Conservation (phyloP, 1,140 invertebrate genomes). For the Meloidogyne floridensis region DNA sequence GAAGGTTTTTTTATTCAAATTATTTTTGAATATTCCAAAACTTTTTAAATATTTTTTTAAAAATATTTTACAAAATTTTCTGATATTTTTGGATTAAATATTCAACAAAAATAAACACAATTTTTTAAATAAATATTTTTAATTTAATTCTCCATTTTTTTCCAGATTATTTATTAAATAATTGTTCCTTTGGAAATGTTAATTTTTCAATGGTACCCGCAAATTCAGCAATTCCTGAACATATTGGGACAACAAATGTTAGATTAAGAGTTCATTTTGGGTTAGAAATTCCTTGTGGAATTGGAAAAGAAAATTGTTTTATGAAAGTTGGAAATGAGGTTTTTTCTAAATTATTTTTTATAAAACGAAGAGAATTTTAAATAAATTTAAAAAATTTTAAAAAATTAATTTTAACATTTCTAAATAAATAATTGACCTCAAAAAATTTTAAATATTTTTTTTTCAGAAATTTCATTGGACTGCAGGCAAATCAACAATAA, state of each 20-base stretch:
- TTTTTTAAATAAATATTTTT: background rate
- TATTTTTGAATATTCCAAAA: background rate
- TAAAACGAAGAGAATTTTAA: no score
- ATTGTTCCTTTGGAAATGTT: conserved; percentile 37
- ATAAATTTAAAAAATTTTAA: background rate
- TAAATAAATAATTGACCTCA: background rate
- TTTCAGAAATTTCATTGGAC: conserved; percentile 37
- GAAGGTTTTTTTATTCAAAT: background rate
- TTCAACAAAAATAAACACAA: background rate
- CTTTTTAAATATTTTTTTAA: background rate
- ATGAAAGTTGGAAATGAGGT: conserved; percentile 39
- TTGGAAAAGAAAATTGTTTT: conserved; percentile 29
- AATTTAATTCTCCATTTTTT: background rate
- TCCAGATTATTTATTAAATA: conserved; percentile 19
- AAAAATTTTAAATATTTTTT: background rate
- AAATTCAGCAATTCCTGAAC: conserved; percentile 31
- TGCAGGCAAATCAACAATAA: conserved; percentile 16
- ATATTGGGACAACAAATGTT: conserved; percentile 32
- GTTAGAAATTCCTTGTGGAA: conserved; percentile 25
- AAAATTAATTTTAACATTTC: background rate
- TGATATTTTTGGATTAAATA: background rate
- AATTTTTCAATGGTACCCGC: conserved; percentile 38
- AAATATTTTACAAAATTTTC: background rate
- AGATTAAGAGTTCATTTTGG: conserved; percentile 33
- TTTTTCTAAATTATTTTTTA: background rate